Percentiles rank a stretch among this genome's conserved stretches.
Conservation (phyloP, 1,140 invertebrate species). For the Apis mellifera region DNA sequence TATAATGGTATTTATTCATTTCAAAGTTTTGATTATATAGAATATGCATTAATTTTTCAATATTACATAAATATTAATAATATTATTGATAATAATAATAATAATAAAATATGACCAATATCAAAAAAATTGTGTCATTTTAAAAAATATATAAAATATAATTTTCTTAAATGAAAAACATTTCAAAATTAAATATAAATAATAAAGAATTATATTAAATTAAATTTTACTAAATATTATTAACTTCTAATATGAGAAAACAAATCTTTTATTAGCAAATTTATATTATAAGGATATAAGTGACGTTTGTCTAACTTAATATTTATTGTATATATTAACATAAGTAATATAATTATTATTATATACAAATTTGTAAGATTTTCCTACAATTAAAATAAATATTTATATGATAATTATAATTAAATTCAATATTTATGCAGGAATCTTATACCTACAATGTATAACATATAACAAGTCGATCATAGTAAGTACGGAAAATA, state of each 20-base stretch:
- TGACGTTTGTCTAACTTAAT: background rate
- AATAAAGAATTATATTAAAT: background rate
- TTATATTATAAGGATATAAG: background rate
- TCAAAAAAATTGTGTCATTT: background rate
- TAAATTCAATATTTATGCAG: background rate
- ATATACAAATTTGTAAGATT: background rate
- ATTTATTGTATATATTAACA: background rate
- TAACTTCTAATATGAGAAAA: background rate
- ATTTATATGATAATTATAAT: slow-evolving; percentile 14
- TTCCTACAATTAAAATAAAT: background rate
- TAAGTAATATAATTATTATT: background rate
- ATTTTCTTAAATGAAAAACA: background rate
- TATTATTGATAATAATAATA: background rate
- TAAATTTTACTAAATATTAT: background rate
- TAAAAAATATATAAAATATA: background rate
- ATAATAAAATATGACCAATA: background rate
- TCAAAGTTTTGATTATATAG: background rate
- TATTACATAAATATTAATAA: background rate
- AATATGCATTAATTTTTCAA: background rate
- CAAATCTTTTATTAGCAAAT: background rate
- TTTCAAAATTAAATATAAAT: background rate
- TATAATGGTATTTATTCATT: background rate
- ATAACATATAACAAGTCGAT: no score
- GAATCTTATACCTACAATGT: background rate
- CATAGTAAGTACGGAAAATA: background rate